phyloP scores from a whole-genome alignment of 2,113 vertebrate species.

The Pagrus major region DNA sequence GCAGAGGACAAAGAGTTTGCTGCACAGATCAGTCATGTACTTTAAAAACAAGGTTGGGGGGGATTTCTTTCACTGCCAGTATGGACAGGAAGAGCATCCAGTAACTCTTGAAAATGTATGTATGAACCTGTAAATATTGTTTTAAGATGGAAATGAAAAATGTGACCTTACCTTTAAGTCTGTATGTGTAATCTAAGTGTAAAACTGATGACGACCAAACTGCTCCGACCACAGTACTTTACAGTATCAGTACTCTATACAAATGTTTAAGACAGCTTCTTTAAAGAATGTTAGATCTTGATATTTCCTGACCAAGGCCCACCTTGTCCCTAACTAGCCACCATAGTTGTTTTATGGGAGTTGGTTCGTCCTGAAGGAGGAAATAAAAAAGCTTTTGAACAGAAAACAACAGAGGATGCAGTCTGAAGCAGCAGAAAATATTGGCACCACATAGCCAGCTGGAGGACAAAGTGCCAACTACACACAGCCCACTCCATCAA shows the following conservation, averaged over 20 bases:
- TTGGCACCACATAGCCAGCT: background rate
- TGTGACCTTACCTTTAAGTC: background rate
- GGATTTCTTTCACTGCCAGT: too few relatives aligned
- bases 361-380: background rate
- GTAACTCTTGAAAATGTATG: background rate
- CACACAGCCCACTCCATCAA: background rate
- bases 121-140: too few relatives aligned
- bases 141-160: too few relatives aligned
- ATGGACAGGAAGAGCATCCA: background rate
- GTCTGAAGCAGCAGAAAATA: constrained; percentile 1
- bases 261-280: background rate
- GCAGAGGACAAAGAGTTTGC: too few relatives aligned
- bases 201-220: background rate
- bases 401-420: background rate
- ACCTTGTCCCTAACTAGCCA: background rate
- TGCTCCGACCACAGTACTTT: too few relatives aligned
- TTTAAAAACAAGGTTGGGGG: too few relatives aligned
- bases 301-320: background rate
- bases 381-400: background rate
- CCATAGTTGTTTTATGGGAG: background rate
- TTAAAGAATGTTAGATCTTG: background rate
- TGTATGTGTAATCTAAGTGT: background rate
- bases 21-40: too few relatives aligned
- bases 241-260: background rate
- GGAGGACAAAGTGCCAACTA: background rate